Base-by-base conservation (phyloP, 2,113 vertebrate species). In the Amazona guildingii region DNA sequence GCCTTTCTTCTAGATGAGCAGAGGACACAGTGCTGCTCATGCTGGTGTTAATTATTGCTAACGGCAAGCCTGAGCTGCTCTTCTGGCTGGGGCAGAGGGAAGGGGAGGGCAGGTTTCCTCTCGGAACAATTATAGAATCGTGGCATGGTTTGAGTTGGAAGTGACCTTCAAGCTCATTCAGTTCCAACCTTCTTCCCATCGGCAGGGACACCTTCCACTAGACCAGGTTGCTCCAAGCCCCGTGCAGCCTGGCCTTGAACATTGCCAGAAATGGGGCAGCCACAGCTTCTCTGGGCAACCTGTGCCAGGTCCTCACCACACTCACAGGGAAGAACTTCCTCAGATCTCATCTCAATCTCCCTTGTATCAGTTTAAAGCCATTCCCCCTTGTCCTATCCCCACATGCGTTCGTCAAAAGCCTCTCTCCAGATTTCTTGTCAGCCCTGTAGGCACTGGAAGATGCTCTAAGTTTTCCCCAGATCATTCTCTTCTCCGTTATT, bases 1-100 rank as follows among this genome's bases (percentile, higher is more conserved):
- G 55, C 55, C 33, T 28, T 46, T 39, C 28, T 33, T 19, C 27
- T 49, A 48, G 46, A 46, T 11, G 35, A 41, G 35, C 46, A 16
- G 59, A 27, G 75, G 23, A 15, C 35, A 2, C 17, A 29, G 35
- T 20, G 46, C 29, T 18, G 7, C 59, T 15, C 13, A 9, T 2
- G 75, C 29, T 10, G 3, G 12, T 7, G 75, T 64, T 51, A 61
- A 37, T 48, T 51, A 33, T 39, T 41, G 28, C 59, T 7, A 15
- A 29, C 9, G 33, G 31, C 21, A 3, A 0, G 21, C 29, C 20
- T 1, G 25, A 11, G 24, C 77, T 19, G 19, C 2, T 11, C 14
- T 41, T 13, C 49, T 13, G 37, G 37, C 77, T 5, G 18, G 49
- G 37, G 39, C 49, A 17, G 39, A 8, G 31, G 62, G 49, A 17